phyloP scores from a whole-genome alignment of 2,113 vertebrate genomes.

The Takifugu bimaculatus region DNA sequence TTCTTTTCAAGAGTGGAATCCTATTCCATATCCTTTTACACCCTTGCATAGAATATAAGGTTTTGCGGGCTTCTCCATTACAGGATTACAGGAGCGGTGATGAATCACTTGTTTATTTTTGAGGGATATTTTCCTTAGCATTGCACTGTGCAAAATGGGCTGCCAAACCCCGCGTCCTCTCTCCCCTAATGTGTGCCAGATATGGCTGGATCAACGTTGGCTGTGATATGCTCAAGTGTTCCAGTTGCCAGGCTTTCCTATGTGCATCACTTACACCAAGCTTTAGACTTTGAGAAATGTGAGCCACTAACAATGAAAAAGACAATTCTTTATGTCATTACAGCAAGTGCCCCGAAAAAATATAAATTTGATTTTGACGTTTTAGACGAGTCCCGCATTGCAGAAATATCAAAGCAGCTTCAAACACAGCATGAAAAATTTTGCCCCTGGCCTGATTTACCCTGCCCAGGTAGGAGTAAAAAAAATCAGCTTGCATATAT shows the following conservation, averaged over 20 bases:
- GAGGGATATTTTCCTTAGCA: slow-evolving; percentile 72
- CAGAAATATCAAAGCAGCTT: slow-evolving; percentile 81
- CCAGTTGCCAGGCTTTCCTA: slow-evolving; percentile 90
- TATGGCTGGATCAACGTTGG: slow-evolving; percentile 89
- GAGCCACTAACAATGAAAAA: slow-evolving; percentile 43
- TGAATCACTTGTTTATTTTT: background rate
- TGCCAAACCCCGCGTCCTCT: slow-evolving; percentile 83
- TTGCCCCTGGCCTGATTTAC: slow-evolving; percentile 95
- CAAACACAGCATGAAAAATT: slow-evolving; percentile 89
- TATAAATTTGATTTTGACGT: background rate
- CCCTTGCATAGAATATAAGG: background rate
- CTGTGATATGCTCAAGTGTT: slow-evolving; percentile 88
- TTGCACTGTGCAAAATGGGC: slow-evolving; percentile 88
- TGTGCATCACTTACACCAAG: slow-evolving; percentile 81
- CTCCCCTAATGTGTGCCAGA: slow-evolving; percentile 85
- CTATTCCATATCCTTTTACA: slow-evolving; percentile 91
- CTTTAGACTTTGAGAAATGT: slow-evolving; percentile 85
- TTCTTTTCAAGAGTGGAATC: slow-evolving; percentile 90
- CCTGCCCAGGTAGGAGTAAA: slow-evolving; percentile 84
- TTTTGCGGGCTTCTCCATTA: background rate
- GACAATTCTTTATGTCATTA: background rate
- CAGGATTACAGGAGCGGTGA: background rate
- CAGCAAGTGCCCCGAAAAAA: slow-evolving; percentile 15
- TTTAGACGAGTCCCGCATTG: slow-evolving; percentile 83
- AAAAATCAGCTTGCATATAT: background rate